Conservation (phyloP, 2,888 invertebrate genomes). For the Gortyna flavago region DNA sequence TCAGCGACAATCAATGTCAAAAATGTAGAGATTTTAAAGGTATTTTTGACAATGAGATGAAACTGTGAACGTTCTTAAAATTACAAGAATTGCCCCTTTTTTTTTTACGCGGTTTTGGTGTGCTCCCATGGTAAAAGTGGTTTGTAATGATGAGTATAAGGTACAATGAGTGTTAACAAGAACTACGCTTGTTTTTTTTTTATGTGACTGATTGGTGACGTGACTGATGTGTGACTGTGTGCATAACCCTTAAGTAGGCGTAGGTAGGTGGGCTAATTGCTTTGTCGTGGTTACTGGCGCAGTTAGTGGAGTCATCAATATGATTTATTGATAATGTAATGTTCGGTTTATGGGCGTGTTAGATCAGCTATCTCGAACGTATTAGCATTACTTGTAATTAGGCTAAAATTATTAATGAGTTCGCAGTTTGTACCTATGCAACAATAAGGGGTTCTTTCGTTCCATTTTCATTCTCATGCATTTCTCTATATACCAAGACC, state of each 20-base stretch:
- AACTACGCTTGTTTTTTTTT: not conserved
- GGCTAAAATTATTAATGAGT: conserved; percentile 22
- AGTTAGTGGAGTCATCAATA: conserved; percentile 44
- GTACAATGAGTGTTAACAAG: not conserved
- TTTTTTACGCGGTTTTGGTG: not conserved
- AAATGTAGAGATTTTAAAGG: too few relatives aligned
- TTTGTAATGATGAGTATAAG: not conserved
- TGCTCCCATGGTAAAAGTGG: not conserved
- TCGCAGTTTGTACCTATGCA: not conserved
- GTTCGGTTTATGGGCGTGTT: conserved; percentile 40
- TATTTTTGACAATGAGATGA: too few relatives aligned
- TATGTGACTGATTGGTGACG: not conserved
- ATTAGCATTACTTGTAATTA: conserved; percentile 50
- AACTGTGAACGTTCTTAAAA: not conserved
- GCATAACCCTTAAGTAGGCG: conserved; percentile 16
- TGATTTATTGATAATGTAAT: conserved; percentile 48
- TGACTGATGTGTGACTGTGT: not conserved
- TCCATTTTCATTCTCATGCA: not conserved
- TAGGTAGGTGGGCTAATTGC: conserved; percentile 54
- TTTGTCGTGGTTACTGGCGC: conserved; percentile 16
- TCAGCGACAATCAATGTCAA: not conserved
- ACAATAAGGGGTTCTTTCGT: not conserved
- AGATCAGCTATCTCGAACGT: conserved; percentile 49
- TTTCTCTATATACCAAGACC: not conserved
- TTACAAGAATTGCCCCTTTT: not conserved